phyloP scores from a whole-genome alignment of 2,888 invertebrate genomes.

The Netelia melanura region DNA sequence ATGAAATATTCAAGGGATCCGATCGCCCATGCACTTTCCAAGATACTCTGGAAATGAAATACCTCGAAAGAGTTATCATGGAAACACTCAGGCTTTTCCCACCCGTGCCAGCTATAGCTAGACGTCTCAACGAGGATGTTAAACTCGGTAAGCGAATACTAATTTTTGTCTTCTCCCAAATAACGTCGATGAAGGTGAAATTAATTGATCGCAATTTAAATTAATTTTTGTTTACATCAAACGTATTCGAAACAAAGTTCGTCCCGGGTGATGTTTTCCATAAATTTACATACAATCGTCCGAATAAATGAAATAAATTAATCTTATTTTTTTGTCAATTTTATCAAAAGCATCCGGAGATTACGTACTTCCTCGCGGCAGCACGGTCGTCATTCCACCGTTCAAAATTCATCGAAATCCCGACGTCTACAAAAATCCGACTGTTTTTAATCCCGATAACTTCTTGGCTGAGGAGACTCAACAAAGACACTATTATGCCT shows the following conservation, averaged over 20 bases:
- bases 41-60: slow-evolving; percentile 95
- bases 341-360: slow-evolving; percentile 87
- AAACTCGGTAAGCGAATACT: slow-evolving; percentile 87
- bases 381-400: slow-evolving; percentile 89
- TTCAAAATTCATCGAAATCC: slow-evolving; percentile 90
- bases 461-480: slow-evolving; percentile 93
- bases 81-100: slow-evolving; percentile 93
- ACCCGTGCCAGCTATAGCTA: slow-evolving; percentile 92
- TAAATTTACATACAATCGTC: no score
- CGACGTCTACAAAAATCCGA: slow-evolving; percentile 91
- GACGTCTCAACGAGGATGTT: slow-evolving; percentile 90
- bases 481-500: slow-evolving; percentile 92
- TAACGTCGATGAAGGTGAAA: not conserved
- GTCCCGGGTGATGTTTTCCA: not conserved
- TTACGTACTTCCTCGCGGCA: slow-evolving; percentile 89
- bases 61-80: slow-evolving; percentile 92
- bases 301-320: not conserved
- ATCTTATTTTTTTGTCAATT: slow-evolving; percentile 50
- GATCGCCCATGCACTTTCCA: slow-evolving; percentile 92
- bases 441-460: slow-evolving; percentile 93
- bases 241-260: not conserved
- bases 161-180: not conserved
- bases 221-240: not conserved
- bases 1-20: slow-evolving; percentile 91
- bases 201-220: slow-evolving; percentile 2